These are phyloP conservation scores for Cercocebus atys DNA, from an alignment of 2,113 vertebrate genomes.

Conservation along the genomic window DNA sequence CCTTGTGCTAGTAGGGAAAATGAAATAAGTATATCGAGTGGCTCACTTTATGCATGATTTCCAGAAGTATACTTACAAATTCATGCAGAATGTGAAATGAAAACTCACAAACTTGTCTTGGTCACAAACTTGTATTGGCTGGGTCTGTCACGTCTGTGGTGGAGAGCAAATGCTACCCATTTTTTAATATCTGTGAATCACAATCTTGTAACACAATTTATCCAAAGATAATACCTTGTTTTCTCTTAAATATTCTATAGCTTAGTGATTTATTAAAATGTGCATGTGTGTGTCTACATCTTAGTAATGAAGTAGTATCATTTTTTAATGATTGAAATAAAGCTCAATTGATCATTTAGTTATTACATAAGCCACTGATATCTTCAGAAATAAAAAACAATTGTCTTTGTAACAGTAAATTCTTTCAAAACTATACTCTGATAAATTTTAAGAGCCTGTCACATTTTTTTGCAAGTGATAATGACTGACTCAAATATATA, in stretches of 20 bases:
- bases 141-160: neutral
- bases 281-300: neutral
- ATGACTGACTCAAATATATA: neutral
- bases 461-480: neutral
- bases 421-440: neutral
- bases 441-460: neutral
- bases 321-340: neutral
- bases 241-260: neutral
- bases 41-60: neutral
- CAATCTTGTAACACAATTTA: neutral
- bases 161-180: neutral
- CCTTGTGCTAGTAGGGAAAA: neutral
- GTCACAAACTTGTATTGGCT: neutral
- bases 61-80: neutral
- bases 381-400: neutral
- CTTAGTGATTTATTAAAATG: slow-evolving; percentile 8
- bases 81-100: neutral
- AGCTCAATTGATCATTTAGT: neutral
- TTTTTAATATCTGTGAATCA: neutral
- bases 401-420: neutral
- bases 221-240: neutral
- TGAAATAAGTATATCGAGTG: neutral
- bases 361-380: neutral
- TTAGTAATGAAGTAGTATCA: neutral
- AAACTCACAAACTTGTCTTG: neutral